Evolutionary conservation across 92 coral and sea anemone species (phyloP).

Genomic region (Virgularia gustaviana): DNA sequence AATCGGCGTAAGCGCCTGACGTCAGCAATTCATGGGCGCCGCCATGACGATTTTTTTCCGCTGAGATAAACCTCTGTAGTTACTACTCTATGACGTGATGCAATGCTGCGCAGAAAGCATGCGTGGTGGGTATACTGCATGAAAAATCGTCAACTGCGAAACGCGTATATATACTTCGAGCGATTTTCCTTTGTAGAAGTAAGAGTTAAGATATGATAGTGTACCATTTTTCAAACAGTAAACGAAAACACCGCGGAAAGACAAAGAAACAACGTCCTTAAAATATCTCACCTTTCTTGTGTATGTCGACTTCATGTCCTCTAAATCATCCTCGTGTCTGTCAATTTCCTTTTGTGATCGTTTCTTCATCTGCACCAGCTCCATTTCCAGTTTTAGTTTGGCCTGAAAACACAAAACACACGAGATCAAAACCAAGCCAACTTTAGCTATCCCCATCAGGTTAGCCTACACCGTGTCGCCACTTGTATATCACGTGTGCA

Average conservation of each 20-base stretch:
- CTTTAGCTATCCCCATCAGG: not conserved
- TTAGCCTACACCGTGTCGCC: not conserved
- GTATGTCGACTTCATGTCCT: slow-evolving; percentile 66
- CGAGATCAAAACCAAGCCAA: not conserved
- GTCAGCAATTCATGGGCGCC: no score
- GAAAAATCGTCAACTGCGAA: no score
- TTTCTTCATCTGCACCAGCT: slow-evolving; percentile 72
- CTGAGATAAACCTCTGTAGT: no score
- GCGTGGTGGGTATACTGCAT: no score
- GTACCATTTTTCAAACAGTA: no score
- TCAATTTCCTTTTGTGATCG: slow-evolving; percentile 79
- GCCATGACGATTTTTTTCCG: no score
- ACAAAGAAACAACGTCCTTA: not conserved
- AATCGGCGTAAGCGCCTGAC: no score
- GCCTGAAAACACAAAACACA: slow-evolving; percentile 45
- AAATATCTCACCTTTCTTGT: slow-evolving; percentile 69
- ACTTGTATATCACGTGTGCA: not conserved
- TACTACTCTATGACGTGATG: no score
- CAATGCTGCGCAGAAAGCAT: no score
- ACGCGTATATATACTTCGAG: not conserved
- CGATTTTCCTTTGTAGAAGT: not conserved
- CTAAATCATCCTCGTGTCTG: slow-evolving; percentile 80
- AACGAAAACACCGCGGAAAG: not conserved
- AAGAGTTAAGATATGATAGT: not conserved
- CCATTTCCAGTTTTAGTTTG: slow-evolving; percentile 95